Conservation (phyloP, 37 sponge, comb jelly and placozoan genomes). For the Chondrilla cf. caribensis region DNA sequence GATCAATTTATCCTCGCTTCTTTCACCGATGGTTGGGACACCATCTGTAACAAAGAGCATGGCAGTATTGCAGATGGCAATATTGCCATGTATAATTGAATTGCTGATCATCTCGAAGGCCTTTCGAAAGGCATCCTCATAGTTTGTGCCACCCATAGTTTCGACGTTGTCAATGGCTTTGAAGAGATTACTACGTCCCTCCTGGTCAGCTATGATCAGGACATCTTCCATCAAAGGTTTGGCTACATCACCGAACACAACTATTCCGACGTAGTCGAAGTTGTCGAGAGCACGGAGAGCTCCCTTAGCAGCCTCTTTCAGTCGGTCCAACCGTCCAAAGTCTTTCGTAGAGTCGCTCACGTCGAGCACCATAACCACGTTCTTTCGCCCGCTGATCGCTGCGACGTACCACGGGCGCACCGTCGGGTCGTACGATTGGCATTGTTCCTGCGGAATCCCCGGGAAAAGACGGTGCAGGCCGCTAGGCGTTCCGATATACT, state of each 20-base stretch:
- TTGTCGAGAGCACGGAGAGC: neutral
- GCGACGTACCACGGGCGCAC: conserved; percentile 43
- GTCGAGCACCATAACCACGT: conserved; percentile 29
- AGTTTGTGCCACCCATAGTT: conserved; percentile 12
- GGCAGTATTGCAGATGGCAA: neutral
- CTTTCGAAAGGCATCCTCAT: conserved; percentile 5
- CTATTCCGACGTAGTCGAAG: conserved; percentile 15
- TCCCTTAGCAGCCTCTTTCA: neutral
- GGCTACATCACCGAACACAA: neutral
- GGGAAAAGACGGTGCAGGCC: neutral
- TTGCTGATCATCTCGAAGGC: neutral
- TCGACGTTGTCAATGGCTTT: neutral
- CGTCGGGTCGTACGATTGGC: conserved; percentile 24
- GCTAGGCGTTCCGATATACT: conserved; percentile 14
- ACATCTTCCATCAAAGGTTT: neutral
- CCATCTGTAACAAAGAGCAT: conserved; percentile 18
- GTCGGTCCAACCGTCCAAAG: neutral
- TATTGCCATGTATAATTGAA: neutral
- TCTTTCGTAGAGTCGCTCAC: conserved; percentile 19
- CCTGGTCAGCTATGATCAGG: too few relatives aligned
- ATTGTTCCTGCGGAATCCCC: neutral
- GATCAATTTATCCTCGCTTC: neutral
- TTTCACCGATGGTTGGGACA: conserved; percentile 11
- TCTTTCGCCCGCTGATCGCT: conserved; percentile 30
- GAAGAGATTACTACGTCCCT: neutral